Evolutionary conservation across 2,888 invertebrate species (phyloP).

Genomic region (Eretmocerus hayati): DNA sequence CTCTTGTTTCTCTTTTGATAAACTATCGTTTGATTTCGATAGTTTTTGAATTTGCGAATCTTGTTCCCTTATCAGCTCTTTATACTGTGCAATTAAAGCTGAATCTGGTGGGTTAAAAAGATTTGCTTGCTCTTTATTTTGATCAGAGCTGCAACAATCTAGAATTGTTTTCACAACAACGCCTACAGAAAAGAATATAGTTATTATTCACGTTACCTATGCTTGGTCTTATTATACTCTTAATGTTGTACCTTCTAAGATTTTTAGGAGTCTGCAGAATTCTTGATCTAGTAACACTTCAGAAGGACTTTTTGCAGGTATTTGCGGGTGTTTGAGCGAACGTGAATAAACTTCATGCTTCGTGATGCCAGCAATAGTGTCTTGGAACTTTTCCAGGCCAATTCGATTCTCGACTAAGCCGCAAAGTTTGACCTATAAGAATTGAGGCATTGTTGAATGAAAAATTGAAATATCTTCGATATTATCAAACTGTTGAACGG

Average conservation of each 20-base stretch:
- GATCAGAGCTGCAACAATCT: conserved; percentile 32
- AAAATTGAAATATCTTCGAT: too few relatives aligned
- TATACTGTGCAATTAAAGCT: conserved; percentile 66
- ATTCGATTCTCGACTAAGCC: conserved; percentile 84
- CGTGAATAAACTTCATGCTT: conserved; percentile 86
- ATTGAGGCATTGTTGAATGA: background rate
- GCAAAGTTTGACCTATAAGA: conserved; percentile 59
- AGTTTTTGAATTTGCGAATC: conserved; percentile 61
- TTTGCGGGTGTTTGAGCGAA: conserved; percentile 90
- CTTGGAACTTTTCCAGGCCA: conserved; percentile 79
- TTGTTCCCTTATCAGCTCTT: conserved; percentile 85
- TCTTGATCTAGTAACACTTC: conserved; percentile 90
- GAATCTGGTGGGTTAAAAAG: conserved; percentile 30
- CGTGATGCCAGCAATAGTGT: conserved; percentile 78
- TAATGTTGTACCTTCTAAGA: conserved; percentile 56
- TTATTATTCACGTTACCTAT: conserved; percentile 1
- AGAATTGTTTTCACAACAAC: conserved; percentile 52
- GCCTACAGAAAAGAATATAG: conserved; percentile 36
- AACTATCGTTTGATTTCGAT: conserved; percentile 29
- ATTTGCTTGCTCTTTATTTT: conserved; percentile 30
- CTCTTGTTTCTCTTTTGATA: conserved; percentile 35
- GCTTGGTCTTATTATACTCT: background rate
- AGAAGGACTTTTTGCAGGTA: conserved; percentile 63
- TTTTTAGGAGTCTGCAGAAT: conserved; percentile 87
- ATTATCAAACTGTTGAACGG: too few relatives aligned